Conservation (phyloP, 1,140 invertebrate genomes). For the Sarcophaga bullata region DNA sequence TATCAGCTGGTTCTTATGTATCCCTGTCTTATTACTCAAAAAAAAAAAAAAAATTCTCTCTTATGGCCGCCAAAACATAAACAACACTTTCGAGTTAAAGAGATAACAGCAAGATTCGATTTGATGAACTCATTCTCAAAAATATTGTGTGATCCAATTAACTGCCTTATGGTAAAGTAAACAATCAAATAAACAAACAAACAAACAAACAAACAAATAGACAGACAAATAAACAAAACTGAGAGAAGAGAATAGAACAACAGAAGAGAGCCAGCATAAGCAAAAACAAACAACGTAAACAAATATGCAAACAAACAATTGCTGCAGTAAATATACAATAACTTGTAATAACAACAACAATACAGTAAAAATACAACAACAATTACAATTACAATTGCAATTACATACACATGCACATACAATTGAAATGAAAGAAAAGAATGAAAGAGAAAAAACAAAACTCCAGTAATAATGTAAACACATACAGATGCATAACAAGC, state of each 20-base stretch:
- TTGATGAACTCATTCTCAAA: not conserved
- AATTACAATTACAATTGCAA: not conserved
- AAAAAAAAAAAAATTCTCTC: too few relatives aligned
- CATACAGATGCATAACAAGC: slow-evolving; percentile 10
- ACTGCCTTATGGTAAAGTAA: slow-evolving; percentile 5
- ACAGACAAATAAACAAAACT: not conserved
- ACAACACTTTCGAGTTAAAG: too few relatives aligned
- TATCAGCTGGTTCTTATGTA: too few relatives aligned
- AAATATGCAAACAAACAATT: not conserved
- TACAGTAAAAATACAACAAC: not conserved
- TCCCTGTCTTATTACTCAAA: too few relatives aligned
- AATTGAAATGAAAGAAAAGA: too few relatives aligned
- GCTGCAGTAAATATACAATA: too few relatives aligned
- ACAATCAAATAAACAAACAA: not conserved
- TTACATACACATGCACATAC: not conserved
- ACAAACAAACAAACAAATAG: not conserved
- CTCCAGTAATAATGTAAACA: not conserved
- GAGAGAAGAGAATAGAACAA: not conserved
- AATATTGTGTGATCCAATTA: slow-evolving; percentile 24
- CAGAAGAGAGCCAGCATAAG: not conserved
- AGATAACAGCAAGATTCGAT: not conserved
- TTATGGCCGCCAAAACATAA: too few relatives aligned
- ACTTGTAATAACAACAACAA: too few relatives aligned
- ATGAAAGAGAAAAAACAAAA: too few relatives aligned
- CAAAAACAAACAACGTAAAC: not conserved